Evolutionary conservation across 2,113 vertebrate species (phyloP).

Genomic region (Fukomys damarensis): DNA sequence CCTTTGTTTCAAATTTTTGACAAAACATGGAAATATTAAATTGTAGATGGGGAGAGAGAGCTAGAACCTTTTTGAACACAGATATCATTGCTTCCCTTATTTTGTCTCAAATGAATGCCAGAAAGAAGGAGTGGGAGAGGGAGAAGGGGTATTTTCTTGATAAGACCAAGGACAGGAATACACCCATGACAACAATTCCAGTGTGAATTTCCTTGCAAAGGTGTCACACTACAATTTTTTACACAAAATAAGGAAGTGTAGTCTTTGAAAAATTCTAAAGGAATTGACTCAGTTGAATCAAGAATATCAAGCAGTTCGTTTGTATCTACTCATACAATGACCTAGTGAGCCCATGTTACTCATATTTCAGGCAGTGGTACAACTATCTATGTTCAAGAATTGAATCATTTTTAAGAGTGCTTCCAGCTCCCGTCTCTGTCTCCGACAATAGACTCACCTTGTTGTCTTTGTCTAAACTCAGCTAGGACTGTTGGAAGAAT

Average conservation of each 20-base stretch:
- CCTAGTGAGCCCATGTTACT: too few species aligned
- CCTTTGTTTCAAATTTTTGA: background rate
- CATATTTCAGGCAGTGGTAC: rapidly evolving
- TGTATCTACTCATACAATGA: background rate
- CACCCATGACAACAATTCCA: background rate
- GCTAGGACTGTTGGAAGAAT: background rate
- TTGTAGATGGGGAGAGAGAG: background rate
- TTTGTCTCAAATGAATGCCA: background rate
- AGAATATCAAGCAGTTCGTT: background rate
- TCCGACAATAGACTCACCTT: background rate
- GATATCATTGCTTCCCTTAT: background rate
- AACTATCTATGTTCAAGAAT: background rate
- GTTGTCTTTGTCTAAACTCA: background rate
- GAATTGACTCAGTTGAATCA: background rate
- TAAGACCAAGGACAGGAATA: background rate
- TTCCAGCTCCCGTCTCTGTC: background rate
- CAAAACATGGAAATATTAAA: background rate
- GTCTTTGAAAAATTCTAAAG: background rate
- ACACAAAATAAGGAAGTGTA: background rate
- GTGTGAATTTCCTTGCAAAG: background rate
- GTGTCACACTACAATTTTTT: background rate
- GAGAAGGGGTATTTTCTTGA: background rate
- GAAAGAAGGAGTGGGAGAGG: too few species aligned
- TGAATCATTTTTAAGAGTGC: background rate
- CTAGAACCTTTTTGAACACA: background rate